Evolutionary conservation across 2,888 invertebrate genomes (phyloP).

Genomic region (Drosophila suboccidentalis): DNA sequence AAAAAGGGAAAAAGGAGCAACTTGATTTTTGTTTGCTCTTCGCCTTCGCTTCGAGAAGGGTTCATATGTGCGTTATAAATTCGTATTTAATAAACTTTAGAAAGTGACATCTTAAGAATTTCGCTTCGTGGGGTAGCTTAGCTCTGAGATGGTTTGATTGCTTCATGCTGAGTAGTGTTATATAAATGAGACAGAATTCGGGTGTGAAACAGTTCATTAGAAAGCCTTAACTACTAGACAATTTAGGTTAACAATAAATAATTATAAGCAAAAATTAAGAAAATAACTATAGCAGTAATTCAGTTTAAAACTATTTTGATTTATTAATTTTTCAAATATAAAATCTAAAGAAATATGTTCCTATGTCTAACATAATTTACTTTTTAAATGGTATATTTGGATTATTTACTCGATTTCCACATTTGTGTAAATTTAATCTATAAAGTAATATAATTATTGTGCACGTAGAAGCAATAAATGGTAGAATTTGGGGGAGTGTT

Average conservation of each 20-base stretch:
- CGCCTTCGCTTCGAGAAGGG: slow-evolving; percentile 11
- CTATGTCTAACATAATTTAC: too few relatives aligned
- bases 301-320: too few relatives aligned
- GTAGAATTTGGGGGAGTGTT: neutral
- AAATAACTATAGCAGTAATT: too few relatives aligned
- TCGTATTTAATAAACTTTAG: slow-evolving; percentile 74
- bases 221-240: too few relatives aligned
- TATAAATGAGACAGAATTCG: slow-evolving; percentile 5
- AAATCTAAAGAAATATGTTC: too few relatives aligned
- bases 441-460: neutral
- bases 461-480: neutral
- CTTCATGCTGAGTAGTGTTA: slow-evolving; percentile 21
- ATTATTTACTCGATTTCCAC: too few relatives aligned
- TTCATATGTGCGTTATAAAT: slow-evolving; percentile 74
- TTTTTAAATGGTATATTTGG: neutral
- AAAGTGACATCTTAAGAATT: slow-evolving; percentile 51
- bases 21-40: slow-evolving; percentile 74
- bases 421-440: neutral
- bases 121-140: slow-evolving; percentile 19
- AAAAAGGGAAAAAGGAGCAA: slow-evolving; percentile 40
- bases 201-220: neutral
- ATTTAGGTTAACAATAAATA: too few relatives aligned
- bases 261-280: too few relatives aligned
- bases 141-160: slow-evolving; percentile 11
- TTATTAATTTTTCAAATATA: too few relatives aligned